Base-by-base conservation (phyloP, 1,140 invertebrate genomes). In the Lamellibrachia luymesi region DNA sequence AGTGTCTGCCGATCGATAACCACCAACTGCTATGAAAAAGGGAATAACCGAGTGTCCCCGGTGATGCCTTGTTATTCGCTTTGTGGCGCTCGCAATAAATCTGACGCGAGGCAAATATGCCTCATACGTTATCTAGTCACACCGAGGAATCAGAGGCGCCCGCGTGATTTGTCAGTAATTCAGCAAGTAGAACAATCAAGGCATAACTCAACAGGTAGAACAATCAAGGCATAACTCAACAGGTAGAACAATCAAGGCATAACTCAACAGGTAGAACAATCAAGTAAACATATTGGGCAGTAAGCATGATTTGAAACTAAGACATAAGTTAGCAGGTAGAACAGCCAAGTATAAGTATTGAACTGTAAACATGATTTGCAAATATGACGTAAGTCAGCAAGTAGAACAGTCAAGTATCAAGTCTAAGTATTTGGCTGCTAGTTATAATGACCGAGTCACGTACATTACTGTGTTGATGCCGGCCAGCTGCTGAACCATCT, bases 391-490 rank as follows among this genome's bases (percentile, higher is more conserved):
- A 10, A 80, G 64, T 10, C 64, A 80, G 64, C 13, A 80, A 4
- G 64, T 80, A 80, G 13, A 6, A 80, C 13, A 80, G 1, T 80
- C 64, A 22, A 10, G 64, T 56, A 17, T 17, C 52, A 56, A 56
- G 52, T 56, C 0, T 56, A 56, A 56, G 52, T 56, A 6, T 56
- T 17, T 8, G 52, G 52, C 52, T 56, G 6, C 6, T 38, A 38
- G 38, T 38, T 38, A 38, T 38, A 10, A 22, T 8, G 17, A 22
- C 7, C 8, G 64, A 17, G 13, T 8, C 8, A 80, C 96, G 94
- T 96, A 97, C 97, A 97, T 97, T 90, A 97, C 97, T 13, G 97
- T 97, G 94, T 97, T 97, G 94, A 97, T 97, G 90, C 97, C 97
- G 25, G 97, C 96, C 2, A 97, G 94, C 95, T 97, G 97, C 94